Conservation (phyloP, 2,888 invertebrate species). For the Calliphora vomitoria region DNA sequence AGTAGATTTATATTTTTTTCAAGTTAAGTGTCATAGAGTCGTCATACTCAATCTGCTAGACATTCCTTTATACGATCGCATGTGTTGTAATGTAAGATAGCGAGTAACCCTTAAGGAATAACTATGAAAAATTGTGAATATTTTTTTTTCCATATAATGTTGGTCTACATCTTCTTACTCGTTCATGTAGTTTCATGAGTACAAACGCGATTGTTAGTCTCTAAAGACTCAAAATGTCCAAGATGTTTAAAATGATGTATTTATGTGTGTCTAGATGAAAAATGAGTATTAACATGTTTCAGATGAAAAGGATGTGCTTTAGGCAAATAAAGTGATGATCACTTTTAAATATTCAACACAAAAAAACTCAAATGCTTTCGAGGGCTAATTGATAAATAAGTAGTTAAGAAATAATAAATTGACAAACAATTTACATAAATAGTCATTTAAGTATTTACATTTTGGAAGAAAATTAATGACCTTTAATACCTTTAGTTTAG, state of each 20-base stretch:
- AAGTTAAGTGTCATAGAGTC: slow-evolving; percentile 24
- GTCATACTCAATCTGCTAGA: not conserved
- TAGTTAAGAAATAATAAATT: not conserved
- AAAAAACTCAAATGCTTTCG: not conserved
- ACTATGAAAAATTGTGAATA: slow-evolving; percentile 1
- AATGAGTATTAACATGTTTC: slow-evolving; percentile 51
- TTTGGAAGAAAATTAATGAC: too few species aligned
- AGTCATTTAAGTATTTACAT: too few species aligned
- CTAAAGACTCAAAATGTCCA: slow-evolving; percentile 28
- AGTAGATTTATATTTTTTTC: too few species aligned
- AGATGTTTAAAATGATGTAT: slow-evolving; percentile 49
- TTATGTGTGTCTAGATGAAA: slow-evolving; percentile 4
- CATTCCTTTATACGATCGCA: slow-evolving; percentile 1
- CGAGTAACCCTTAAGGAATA: slow-evolving; percentile 36
- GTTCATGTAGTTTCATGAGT: slow-evolving; percentile 5
- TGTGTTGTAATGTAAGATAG: slow-evolving; percentile 13
- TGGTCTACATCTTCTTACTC: not conserved
- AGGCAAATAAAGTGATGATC: slow-evolving; percentile 58
- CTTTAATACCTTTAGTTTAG: too few species aligned
- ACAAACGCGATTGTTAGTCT: not conserved
- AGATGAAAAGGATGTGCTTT: slow-evolving; percentile 64
- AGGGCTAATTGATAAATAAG: slow-evolving; percentile 15
- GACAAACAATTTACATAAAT: too few species aligned
- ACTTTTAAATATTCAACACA: slow-evolving; percentile 34
- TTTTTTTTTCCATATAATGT: slow-evolving; percentile 1